Percentiles rank a stretch among this genome's conserved stretches.
Conservation (phyloP, 2,888 invertebrate genomes). For the Griposia aprilina region DNA sequence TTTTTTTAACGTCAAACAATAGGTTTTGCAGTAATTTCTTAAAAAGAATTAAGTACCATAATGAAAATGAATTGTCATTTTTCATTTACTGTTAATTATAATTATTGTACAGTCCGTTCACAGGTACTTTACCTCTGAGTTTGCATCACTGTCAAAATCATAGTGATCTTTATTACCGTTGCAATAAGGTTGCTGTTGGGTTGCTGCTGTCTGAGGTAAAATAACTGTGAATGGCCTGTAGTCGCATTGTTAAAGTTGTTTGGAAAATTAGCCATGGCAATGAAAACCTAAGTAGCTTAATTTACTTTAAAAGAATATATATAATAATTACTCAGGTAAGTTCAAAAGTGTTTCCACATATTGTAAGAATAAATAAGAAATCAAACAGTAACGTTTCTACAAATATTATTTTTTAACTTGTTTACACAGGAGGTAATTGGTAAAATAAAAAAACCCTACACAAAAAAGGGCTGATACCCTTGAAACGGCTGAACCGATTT, state of each 20-base stretch:
- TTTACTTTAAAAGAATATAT: background rate
- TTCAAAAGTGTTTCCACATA: background rate
- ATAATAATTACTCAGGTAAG: too few species aligned
- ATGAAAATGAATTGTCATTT: background rate
- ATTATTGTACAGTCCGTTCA: too few species aligned
- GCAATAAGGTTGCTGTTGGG: too few species aligned
- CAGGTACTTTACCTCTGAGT: too few species aligned
- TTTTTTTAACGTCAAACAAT: background rate
- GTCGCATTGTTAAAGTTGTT: background rate
- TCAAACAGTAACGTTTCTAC: background rate
- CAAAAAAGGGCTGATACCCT: too few species aligned
- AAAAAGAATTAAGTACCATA: background rate
- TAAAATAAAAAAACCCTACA: too few species aligned
- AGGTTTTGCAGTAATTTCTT: background rate
- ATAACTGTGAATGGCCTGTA: too few species aligned
- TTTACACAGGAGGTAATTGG: too few species aligned
- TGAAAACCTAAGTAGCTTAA: background rate
- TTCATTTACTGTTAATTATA: background rate
- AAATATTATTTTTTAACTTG: background rate
- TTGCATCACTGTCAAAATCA: too few species aligned
- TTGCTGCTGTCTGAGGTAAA: too few species aligned
- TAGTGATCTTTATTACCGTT: too few species aligned
- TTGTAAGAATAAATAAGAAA: background rate
- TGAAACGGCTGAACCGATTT: too few species aligned
- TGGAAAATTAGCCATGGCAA: background rate